Base-by-base conservation (phyloP, 2,888 invertebrate species). In the Agonopterix arenella region DNA sequence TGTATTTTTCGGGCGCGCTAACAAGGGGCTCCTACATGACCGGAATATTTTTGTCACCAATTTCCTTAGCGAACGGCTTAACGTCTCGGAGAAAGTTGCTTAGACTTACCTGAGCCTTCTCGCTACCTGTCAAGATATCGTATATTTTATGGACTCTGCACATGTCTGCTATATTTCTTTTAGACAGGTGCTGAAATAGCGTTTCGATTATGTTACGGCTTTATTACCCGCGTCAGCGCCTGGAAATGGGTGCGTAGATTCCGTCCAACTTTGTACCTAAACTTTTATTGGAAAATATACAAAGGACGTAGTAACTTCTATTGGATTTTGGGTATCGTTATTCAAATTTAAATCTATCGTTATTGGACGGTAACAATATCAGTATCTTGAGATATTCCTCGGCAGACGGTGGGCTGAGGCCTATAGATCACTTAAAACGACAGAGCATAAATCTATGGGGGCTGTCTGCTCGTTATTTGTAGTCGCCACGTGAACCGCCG, bases 371-470 rank as follows among this genome's bases (percentile, higher is more conserved):
- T 28, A 28, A 28, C 28, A 28, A 28, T 28, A 28, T 28, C 58
- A 58, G 59, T 62, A 56, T 72, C 73, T 77, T 70, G 74, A 79
- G 72, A 76, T 73, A 69, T 74, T 76, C 73, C 71, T 79, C 68
- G 73, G 75, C 70, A 66, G 72, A 67, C 55, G 58, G 62, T 62
- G 59, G 66, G 65, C 65, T 73, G 73, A 73, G 62, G 73, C 66
- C 73, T 73, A 84, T 86, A 85, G 74, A 85, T 89, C 84, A 86
- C 82, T 83, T 83, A 84, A 83, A 82, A 78, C 84, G 88, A 83
- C 84, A 75, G 77, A 73, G 71, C 80, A 85, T 88, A 89, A 88
- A 88, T 89, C 84, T 79, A 82, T 78, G 70, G 81, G 70, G 76
- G 72, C 69, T 78, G 83, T 82, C 83, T 75, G 73, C 79, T 80